Evolutionary conservation across 2,113 vertebrate genomes (phyloP), one percentile per base, ranked within the genome.

Genomic region (Takifugu bimaculatus): DNA sequence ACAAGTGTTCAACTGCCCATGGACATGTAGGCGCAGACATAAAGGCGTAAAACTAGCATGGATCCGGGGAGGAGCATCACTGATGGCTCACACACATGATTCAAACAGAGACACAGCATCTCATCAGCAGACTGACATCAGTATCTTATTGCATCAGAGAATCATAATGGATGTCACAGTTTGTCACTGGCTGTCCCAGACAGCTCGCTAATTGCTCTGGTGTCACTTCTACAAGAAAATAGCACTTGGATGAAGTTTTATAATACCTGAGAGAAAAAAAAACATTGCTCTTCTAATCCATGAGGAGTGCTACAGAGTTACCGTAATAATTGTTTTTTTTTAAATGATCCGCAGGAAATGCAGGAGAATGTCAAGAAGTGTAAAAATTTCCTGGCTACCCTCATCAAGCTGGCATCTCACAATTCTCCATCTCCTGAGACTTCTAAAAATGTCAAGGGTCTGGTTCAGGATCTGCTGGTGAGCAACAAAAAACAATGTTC

Each of bases 281-380:
- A 4, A 39, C 9, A 35, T 35, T 35, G 32, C 4, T 4, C 26
- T 13, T 43, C 50, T 55, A 29, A 51, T 4, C 15, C 13, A 4
- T 47, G 13, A 32, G 50, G 45, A 11, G 13, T 13, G 45, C 50
- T 28, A 52, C 48, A 48, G 28, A 48, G 53, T 50, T 47, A 50
- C 71, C 67, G 15, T 2, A 53, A 35, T 45, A 6, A 28, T 29
- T 45, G 4, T 26, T 32, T 29, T 28, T 20, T 69, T 26, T 26
- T 25, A 64, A 52, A 2, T 26, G 3, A 79, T 70, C 63, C 63
- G 20, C 82, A 94, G 94, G 93, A 94, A 90, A 94, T 95, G 92
- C 93, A 95, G 77, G 93, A 95, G 78, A 94, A 93, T 75, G 93
- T 94, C 79, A 94, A 94, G 71, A 95, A 95, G 84, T 94, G 93